Evolutionary conservation across 2,113 vertebrate genomes (phyloP).

Genomic region (Pungitius pungitius): DNA sequence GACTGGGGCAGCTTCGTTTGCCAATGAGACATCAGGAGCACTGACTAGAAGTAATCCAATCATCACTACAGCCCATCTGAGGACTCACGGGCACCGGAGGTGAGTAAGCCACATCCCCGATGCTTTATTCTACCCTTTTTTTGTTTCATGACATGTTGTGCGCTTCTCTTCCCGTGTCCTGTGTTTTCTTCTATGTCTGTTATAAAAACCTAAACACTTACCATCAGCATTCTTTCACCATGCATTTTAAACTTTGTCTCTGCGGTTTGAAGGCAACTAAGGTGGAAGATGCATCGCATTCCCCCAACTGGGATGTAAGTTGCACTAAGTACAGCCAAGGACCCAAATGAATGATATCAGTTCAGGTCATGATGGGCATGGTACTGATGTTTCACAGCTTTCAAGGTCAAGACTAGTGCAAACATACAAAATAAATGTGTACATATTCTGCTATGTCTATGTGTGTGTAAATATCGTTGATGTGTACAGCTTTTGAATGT

Average conservation of each 20-base stretch:
- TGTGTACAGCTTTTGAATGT: constrained; percentile 13
- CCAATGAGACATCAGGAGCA: constrained; percentile 1
- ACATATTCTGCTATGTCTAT: neutral
- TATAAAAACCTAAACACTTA: neutral
- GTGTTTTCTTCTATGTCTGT: neutral
- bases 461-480: neutral
- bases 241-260: neutral
- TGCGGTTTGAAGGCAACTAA: neutral
- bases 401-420: neutral
- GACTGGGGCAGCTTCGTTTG: neutral
- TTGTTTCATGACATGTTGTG: constrained; percentile 5
- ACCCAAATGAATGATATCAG: neutral
- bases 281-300: constrained; percentile 14
- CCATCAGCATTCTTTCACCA: neutral
- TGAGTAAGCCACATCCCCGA: neutral
- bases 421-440: neutral
- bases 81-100: neutral
- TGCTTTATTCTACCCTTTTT: neutral
- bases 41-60: neutral
- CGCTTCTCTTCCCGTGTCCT: neutral
- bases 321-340: neutral
- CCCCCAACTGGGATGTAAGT: neutral
- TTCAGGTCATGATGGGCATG: neutral
- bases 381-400: neutral
- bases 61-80: neutral